Evolutionary conservation across 1,140 invertebrate species (phyloP), one percentile per base, ranked within the genome.

Genomic region (Drosophila busckii): DNA sequence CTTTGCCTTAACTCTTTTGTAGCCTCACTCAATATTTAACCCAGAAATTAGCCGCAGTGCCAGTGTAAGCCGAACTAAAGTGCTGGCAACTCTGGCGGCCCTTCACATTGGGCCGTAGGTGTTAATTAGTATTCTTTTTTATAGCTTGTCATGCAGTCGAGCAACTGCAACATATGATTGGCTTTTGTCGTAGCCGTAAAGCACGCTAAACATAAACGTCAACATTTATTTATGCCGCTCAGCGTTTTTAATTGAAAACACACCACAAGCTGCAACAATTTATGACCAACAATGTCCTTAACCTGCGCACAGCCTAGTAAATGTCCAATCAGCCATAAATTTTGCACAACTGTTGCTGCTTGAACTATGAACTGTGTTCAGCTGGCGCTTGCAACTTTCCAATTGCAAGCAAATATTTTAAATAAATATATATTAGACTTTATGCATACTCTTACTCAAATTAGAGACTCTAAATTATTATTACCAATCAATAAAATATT

Each of bases 111-210:
- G 23, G 29, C 17, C 22, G 15, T 46, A 80, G 75, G 73, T 80
- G 73, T 80, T 80, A 80, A 80, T 80, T 80, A 73, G 73, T 63
- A 44, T 73, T 65, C 61, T 71, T 71, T 71, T 48, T 48, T 28
- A 35, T 66, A 23, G 35, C 20, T 29, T 29, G 29, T 29, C 7
- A 2, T 10, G 5, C 12, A 2, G 32, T 35, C 9, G 6, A 20
- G 17, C 10, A 13, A n/a, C 19, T 65, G 41, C 52, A 62, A 70
- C 66, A 70, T 54, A 70, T 49, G 50, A 53, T 66, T 66, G 62
- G 28, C 52, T 38, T 38, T 44, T 49, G 38, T 52, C 37, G 25
- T 53, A 32, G 20, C 25, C 32, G 38, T 2, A 23, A 16, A 10
- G 37, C 40, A 25, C 20, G 64, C 48, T 56, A 70, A 76, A 56